phyloP scores from a whole-genome alignment of 2,888 invertebrate species.

The Prosapia bicincta region DNA sequence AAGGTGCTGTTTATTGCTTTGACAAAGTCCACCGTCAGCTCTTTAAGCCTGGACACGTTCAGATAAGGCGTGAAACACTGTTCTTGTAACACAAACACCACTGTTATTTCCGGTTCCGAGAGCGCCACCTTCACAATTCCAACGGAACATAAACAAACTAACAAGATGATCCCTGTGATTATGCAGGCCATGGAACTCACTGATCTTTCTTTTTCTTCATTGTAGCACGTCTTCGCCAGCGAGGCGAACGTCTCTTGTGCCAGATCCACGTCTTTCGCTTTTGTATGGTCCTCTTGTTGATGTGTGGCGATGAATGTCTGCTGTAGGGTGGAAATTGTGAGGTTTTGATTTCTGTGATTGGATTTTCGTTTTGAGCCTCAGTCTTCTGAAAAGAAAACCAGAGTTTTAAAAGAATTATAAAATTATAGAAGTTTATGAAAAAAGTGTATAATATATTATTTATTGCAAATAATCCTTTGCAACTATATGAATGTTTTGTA shows the following conservation, averaged over 20 bases:
- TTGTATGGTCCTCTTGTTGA: neutral
- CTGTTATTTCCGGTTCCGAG: conserved; percentile 9
- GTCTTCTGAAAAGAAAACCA: neutral
- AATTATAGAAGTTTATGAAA: no score
- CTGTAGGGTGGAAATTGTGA: neutral
- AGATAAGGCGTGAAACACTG: conserved; percentile 11
- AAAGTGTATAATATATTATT: no score
- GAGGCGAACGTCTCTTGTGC: neutral
- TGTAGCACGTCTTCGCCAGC: neutral
- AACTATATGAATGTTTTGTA: no score
- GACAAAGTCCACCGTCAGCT: neutral
- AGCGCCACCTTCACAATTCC: neutral
- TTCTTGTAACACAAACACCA: conserved; percentile 14
- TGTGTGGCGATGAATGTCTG: neutral
- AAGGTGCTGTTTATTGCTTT: conserved; percentile 13
- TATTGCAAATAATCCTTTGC: no score
- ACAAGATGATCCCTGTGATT: conserved; percentile 12
- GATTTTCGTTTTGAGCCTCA: neutral
- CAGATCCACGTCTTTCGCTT: neutral
- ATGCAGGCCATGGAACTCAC: conserved; percentile 21
- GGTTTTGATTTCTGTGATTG: neutral
- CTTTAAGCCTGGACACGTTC: conserved; percentile 15
- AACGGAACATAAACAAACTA: conserved; percentile 19
- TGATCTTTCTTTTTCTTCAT: neutral
- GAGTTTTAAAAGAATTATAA: no score